These are phyloP conservation scores for Meleagris gallopavo DNA, from an alignment of 2,113 vertebrate species.

Conservation along the genomic window DNA sequence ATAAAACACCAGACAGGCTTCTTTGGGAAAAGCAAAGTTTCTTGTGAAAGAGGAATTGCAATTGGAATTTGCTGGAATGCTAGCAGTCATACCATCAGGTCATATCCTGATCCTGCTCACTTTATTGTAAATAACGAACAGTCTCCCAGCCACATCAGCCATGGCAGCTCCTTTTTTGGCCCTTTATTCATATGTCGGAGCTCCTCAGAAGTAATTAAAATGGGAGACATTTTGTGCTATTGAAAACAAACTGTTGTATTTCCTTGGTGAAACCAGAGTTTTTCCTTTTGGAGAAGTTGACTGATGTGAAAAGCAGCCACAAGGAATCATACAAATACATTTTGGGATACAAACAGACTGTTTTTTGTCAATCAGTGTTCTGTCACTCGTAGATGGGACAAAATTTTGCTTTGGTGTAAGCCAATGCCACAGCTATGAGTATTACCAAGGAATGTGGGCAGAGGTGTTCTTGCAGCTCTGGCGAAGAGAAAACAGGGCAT, in stretches of 20 bases:
- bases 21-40: conserved; percentile 33
- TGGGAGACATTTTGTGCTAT: conserved; percentile 12
- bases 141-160: neutral
- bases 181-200: neutral
- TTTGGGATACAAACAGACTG: conserved; percentile 6
- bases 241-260: conserved; percentile 26
- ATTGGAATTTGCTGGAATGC: conserved; percentile 38
- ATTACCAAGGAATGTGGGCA: neutral
- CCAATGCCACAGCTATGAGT: neutral
- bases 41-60: conserved; percentile 14
- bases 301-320: conserved; percentile 39
- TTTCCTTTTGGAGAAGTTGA: conserved; percentile 44
- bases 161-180: conserved; percentile 5
- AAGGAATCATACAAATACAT: neutral
- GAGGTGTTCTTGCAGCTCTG: neutral
- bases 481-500: neutral
- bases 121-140: conserved; percentile 11
- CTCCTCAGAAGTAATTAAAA: conserved; percentile 25
- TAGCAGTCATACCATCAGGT: conserved; percentile 30
- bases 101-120: neutral
- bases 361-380: neutral
- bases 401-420: neutral
- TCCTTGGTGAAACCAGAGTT: conserved; percentile 35
- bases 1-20: conserved; percentile 17
- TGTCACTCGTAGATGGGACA: neutral